Conservation (phyloP, 2,113 vertebrate species). For the Myanophis thanlyinensis region DNA sequence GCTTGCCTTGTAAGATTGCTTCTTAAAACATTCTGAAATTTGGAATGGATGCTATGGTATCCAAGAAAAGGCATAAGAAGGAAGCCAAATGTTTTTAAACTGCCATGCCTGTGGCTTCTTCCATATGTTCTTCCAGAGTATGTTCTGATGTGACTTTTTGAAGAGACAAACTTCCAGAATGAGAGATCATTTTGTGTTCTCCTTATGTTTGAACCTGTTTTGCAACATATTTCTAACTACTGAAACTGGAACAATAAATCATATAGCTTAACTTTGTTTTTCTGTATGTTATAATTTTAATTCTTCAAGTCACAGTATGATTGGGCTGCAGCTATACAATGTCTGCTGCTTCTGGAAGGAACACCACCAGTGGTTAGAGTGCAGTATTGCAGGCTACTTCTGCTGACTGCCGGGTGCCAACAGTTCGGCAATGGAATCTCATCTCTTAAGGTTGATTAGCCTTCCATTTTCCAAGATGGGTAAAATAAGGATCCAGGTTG, state of each 20-base stretch:
- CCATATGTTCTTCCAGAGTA: not conserved
- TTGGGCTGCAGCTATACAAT: not conserved
- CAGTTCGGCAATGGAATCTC: too few relatives aligned
- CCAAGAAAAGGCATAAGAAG: conserved; percentile 24
- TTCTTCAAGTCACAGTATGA: not conserved
- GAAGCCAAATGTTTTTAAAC: conserved; percentile 17
- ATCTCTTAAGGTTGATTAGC: too few relatives aligned
- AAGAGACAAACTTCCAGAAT: not conserved
- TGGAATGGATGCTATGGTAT: not conserved
- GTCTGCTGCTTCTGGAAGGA: not conserved
- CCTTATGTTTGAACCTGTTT: not conserved
- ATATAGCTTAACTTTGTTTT: not conserved
- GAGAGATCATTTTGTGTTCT: not conserved
- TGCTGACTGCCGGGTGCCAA: too few relatives aligned
- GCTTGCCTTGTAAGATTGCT: not conserved
- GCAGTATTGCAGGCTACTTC: too few relatives aligned
- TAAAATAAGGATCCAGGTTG: too few relatives aligned
- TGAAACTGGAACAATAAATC: not conserved
- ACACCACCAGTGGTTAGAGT: too few relatives aligned
- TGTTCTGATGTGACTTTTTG: not conserved
- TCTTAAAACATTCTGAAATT: fast-evolving
- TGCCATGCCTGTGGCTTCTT: not conserved
- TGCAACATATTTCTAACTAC: not conserved
- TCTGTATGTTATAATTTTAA: not conserved
- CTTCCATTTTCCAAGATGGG: too few relatives aligned